Base-by-base conservation (phyloP, 2,888 invertebrate species). In the Eutolmus rufibarbis region DNA sequence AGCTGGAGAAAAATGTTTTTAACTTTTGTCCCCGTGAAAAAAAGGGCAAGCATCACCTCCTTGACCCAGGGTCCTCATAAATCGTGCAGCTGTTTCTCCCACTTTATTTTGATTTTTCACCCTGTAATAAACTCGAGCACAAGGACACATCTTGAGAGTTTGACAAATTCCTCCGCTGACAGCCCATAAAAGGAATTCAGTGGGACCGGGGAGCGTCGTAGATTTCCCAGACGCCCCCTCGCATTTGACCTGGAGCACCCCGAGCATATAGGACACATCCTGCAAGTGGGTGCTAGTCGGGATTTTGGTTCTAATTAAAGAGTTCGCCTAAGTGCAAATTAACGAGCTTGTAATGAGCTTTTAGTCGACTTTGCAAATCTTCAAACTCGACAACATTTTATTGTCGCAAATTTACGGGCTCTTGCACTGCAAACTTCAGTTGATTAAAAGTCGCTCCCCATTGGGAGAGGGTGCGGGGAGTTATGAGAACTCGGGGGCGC, bases 261-360 rank as follows among this genome's bases (percentile, higher is more conserved):
- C 1, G 40, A 23, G 23, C n/a, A 66, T 66, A 12, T 66, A 66
- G 23, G 28, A 9, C 28, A 66, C 8, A 66, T 40, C 46, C 51
- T 56, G 14, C 23, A 51, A 51, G 28, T 12, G 51, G 79, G 79
- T 79, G 79, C 79, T 79, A 56, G 40, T 16, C 31, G 0, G 28
- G 79, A 34, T 37, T 76, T 79, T 79, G 46, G 40, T 51, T 79
- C 51, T 79, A 79, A 79, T 79, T 79, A 79, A 79, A 79, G 79
- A 19, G 31, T 40, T 19, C 78, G 46, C 14, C 51, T 66, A 79
- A 79, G 79, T 46, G 31, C 51, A 79, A 79, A 79, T 79, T 79
- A 79, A 79, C 79, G 51, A 51, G 79, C 51, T 79, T 31, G 79
- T 79, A 51, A 51, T 56, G 51, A 79, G 79, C 46, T 79, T 79